Conservation (phyloP, 2,113 vertebrate species). For the Limanda limanda region DNA sequence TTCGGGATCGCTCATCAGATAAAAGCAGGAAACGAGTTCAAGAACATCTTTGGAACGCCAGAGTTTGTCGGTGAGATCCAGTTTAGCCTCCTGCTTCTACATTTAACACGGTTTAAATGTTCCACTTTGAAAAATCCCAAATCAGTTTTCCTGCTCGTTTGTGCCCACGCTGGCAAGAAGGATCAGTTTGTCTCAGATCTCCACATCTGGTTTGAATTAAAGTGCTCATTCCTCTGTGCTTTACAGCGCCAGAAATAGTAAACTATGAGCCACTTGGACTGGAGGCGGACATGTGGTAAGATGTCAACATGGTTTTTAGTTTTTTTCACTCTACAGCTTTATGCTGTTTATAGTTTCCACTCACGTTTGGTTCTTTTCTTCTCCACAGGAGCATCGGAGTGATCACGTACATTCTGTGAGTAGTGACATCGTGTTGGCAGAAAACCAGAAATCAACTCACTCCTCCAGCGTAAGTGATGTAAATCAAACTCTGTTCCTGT, state of each 20-base stretch:
- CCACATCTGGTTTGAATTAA: conserved; percentile 65
- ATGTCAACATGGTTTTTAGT: conserved; percentile 16
- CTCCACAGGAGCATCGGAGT: conserved; percentile 93
- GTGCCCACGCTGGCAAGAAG: not conserved
- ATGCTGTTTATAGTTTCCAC: conserved; percentile 9
- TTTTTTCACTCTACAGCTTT: not conserved
- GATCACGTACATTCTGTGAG: conserved; percentile 98
- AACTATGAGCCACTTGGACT: conserved; percentile 97
- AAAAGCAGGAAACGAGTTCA: conserved; percentile 96
- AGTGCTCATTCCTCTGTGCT: conserved; percentile 45
- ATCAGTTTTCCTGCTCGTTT: not conserved
- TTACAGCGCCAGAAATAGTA: conserved; percentile 95
- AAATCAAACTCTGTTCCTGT: not conserved
- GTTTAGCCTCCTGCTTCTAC: not conserved
- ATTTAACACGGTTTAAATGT: not conserved
- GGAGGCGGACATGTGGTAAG: conserved; percentile 99
- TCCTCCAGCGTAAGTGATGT: not conserved
- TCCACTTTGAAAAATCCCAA: not conserved
- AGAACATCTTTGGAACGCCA: conserved; percentile 97
- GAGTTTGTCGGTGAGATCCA: conserved; percentile 92
- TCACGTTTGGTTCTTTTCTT: conserved; percentile 29
- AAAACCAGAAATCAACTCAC: not conserved
- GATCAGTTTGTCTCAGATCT: conserved; percentile 20
- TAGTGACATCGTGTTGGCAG: conserved; percentile 37
- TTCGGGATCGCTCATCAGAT: conserved; percentile 98